phyloP scores from a whole-genome alignment of 2,113 vertebrate genomes.

The Lycocorax pyrrhopterus region DNA sequence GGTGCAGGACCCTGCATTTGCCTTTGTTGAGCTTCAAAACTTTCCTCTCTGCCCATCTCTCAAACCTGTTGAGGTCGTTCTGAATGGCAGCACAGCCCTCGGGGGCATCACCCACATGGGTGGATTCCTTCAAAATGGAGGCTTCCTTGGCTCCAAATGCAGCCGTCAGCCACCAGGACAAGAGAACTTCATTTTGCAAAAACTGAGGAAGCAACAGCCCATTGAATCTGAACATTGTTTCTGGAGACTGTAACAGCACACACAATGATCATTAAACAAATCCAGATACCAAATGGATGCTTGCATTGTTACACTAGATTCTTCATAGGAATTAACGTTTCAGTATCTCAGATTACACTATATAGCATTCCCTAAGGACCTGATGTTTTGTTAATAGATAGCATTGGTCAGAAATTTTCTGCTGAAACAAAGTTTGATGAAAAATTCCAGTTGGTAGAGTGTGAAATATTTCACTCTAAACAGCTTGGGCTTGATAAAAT shows the following conservation, averaged over 20 bases:
- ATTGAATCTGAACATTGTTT: neutral
- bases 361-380: neutral
- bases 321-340: neutral
- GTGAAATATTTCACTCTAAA: conserved; percentile 36
- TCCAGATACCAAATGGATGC: neutral
- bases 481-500: conserved; percentile 20
- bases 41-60: neutral
- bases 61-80: neutral
- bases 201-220: neutral
- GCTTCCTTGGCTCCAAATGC: neutral
- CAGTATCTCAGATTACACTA: neutral
- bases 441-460: conserved; percentile 9
- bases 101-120: neutral
- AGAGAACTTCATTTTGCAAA: neutral
- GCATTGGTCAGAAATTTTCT: neutral
- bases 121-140: neutral
- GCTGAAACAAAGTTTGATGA: neutral
- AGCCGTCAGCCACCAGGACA: neutral
- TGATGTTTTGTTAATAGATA: neutral
- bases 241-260: neutral
- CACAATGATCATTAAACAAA: neutral
- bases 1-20: neutral
- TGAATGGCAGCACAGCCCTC: neutral
- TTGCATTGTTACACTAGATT: neutral
- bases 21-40: neutral